Conservation (phyloP, 2,797 vertebrate genomes). For the Erpetoichthys calabaricus region DNA sequence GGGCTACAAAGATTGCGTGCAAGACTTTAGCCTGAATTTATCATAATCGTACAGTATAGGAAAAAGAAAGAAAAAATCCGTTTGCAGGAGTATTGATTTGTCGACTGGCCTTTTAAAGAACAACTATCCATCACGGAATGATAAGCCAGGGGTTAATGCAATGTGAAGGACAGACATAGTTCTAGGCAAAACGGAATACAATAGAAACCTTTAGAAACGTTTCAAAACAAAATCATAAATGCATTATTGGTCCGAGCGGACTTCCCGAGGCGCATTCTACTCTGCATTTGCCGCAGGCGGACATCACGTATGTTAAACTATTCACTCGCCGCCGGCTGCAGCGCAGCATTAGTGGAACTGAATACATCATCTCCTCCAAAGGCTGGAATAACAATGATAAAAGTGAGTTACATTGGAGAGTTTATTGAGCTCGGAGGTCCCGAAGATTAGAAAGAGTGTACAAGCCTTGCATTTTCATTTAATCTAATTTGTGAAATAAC, state of each 20-base stretch:
- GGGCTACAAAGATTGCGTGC: too few species aligned
- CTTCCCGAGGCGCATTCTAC: constrained; percentile 51
- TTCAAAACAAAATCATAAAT: constrained; percentile 58
- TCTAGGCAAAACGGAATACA: constrained; percentile 60
- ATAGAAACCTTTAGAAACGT: constrained; percentile 51
- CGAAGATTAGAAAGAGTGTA: too few species aligned
- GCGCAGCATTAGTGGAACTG: constrained; percentile 61
- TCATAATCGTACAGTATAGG: too few species aligned
- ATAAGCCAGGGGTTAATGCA: constrained; percentile 56
- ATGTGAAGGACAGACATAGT: constrained; percentile 65
- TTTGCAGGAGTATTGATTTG: too few species aligned
- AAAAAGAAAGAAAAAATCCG: too few species aligned
- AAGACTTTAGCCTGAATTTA: too few species aligned
- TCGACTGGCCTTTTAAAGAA: too few species aligned
- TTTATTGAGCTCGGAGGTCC: too few species aligned
- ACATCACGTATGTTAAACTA: constrained; percentile 69
- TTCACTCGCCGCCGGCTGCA: constrained; percentile 44
- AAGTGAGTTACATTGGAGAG: constrained; percentile 18
- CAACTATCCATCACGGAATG: constrained; percentile 4
- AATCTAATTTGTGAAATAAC: too few species aligned
- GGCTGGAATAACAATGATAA: constrained; percentile 52
- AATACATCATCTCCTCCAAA: constrained; percentile 52
- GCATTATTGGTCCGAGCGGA: constrained; percentile 60
- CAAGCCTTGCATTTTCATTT: too few species aligned
- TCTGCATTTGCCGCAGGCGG: constrained; percentile 45